Base-by-base conservation (phyloP, 1,140 invertebrate genomes). In the Lamellibrachia luymesi region DNA sequence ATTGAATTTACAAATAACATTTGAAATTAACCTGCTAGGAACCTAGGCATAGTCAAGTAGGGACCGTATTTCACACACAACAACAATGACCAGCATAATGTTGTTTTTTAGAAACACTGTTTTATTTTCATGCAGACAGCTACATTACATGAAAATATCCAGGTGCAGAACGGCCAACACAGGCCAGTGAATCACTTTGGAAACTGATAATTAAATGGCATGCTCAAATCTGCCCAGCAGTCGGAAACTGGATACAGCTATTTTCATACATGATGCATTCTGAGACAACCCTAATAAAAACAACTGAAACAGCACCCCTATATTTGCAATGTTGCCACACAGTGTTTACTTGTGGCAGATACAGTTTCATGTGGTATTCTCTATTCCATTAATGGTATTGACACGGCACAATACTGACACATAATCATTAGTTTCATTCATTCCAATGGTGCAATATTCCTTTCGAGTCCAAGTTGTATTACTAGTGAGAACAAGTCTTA, bases 131-230 rank as follows among this genome's bases (percentile, higher is more conserved):
- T 80, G 64, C 64, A 80, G 64, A 80, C 64, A 80, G 4, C 64
- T 80, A 80, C 64, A 80, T 80, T 80, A 80, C 64, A 80, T 80
- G 64, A 80, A 80, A 80, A 80, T 80, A 80, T 80, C 64, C 64
- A 80, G 13, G 64, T 80, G 17, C 64, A 80, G 64, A 56, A 56
- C 4, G 4, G 64, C 17, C 64, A 80, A 56, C 52, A 6, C 25
- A 10, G 64, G 64, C 64, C 64, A 22, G 64, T 80, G 6, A 80
- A 22, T 22, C 64, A 80, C 64, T 80, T 80, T 80, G 64, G 64
- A 80, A 38, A 80, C 64, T 80, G 25, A 80, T 80, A 80, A 80
- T 22, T 80, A 2, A 80, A 80, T 80, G 64, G 64, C 64, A 80
- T 80, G 17, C 25, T 80, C 64, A 22, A 80, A 80, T 80, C 64